These are phyloP conservation scores for Drosophila guanche DNA, from an alignment of 1,140 invertebrate genomes.

Conservation along the genomic window DNA sequence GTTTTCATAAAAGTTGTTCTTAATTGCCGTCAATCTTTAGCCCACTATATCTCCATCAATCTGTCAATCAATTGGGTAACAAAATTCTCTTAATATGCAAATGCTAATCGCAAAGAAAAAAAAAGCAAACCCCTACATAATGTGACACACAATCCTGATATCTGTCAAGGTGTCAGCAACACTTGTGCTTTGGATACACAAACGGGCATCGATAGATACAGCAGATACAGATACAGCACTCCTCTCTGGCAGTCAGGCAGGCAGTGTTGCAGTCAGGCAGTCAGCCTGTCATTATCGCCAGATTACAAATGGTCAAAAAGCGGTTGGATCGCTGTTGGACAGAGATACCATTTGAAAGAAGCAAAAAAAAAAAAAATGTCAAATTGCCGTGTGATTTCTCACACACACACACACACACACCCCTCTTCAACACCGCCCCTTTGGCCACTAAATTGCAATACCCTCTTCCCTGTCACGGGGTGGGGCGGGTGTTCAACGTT, in stretches of 20 bases:
- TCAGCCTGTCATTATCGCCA: slow-evolving; percentile 67
- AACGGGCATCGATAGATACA: slow-evolving; percentile 41
- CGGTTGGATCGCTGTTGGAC: neutral
- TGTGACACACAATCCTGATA: slow-evolving; percentile 56
- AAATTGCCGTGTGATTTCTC: slow-evolving; percentile 63
- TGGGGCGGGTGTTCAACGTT: slow-evolving; percentile 29
- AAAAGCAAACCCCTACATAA: slow-evolving; percentile 27
- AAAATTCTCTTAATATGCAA: slow-evolving; percentile 44
- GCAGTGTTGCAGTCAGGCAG: slow-evolving; percentile 1
- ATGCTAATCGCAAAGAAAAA: slow-evolving; percentile 56
- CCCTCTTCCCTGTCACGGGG: slow-evolving; percentile 40
- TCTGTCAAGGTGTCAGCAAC: slow-evolving; percentile 74
- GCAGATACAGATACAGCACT: slow-evolving; percentile 3
- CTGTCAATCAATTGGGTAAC: slow-evolving; percentile 40
- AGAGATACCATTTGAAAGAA: slow-evolving; percentile 17
- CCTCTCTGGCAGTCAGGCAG: slow-evolving; percentile 1
- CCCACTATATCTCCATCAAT: slow-evolving; percentile 14
- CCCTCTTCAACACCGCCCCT: slow-evolving; percentile 5
- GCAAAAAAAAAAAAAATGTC: slow-evolving; percentile 31
- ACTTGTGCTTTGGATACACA: slow-evolving; percentile 60
- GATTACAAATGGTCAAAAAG: slow-evolving; percentile 63
- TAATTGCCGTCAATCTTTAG: slow-evolving; percentile 13
- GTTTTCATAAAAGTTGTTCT: neutral
- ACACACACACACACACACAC: slow-evolving; percentile 1
- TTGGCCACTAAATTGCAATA: slow-evolving; percentile 68